Base-by-base conservation (phyloP, 2,888 invertebrate genomes). In the Mesorhabditis belari region DNA sequence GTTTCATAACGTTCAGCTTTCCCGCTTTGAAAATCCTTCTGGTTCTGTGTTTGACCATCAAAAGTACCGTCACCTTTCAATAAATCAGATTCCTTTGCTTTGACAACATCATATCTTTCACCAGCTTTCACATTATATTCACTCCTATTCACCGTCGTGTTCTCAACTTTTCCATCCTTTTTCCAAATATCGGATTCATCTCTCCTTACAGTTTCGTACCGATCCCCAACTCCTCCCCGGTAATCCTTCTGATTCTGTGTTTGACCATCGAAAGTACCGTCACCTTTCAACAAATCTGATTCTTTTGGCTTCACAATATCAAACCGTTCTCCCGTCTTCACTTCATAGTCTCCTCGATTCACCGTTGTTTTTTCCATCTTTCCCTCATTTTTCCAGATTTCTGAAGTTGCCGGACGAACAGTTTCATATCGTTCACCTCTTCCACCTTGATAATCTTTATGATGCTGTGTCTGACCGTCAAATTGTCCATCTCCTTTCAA, bases 61-160 rank as follows among this genome's bases (percentile, higher is more conserved):
- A 74, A 74, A n/a, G 54, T 24, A 9, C 68, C 71, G 23, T 72
- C 65, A 5, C 67, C 65, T 53, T 65, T 61, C 19, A 74, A 55
- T 21, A 75, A 50, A 28, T 74, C 61, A 21, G 74, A 67, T 51
- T 74, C 75, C 9, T 50, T 49, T 17, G 75, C 72, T 19, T 58
- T 56, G 49, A 55, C 61, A 23, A 55, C 44, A 17, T 64, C 72
- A 53, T 66, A 67, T 9, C 73, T 63, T 28, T 73, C 70, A 9
- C 70, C 70, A 26, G 59, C 49, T 29, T 65, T 61, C 50, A 55
- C 49, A 12, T 58, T 58, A 53, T 65, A 73, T 19, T 69, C 68
- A 6, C 62, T 60, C 29, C 60, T 63, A 21, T 56, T 61, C 6
- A 68, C 63, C 4, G 67, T 72, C 19, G 52, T 62, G 0, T 53